Conservation (phyloP, 2,113 vertebrate genomes). For the Centropristis striata region DNA sequence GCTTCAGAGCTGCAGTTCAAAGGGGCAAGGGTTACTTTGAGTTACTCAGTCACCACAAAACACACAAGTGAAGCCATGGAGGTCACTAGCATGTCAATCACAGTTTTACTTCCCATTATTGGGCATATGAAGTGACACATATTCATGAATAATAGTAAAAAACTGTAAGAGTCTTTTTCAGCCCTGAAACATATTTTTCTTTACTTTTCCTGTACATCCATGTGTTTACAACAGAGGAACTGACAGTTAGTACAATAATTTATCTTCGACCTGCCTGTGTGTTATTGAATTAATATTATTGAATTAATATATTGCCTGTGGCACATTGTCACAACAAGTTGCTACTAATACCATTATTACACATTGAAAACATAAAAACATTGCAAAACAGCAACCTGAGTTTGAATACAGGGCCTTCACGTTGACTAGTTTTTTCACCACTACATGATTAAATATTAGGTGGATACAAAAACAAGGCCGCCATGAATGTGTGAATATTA, state of each 20-base stretch:
- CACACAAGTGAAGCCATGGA: constrained; percentile 64
- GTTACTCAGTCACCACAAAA: constrained; percentile 83
- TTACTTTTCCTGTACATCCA: background rate
- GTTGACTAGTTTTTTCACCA: too few species aligned
- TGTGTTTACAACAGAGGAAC: background rate
- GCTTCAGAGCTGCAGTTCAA: constrained; percentile 93
- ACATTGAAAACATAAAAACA: too few species aligned
- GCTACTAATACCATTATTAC: too few species aligned
- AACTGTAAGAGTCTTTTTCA: background rate
- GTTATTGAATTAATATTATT: too few species aligned
- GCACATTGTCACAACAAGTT: too few species aligned
- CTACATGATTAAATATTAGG: too few species aligned
- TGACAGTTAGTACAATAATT: background rate
- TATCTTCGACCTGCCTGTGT: too few species aligned
- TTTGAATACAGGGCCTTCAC: too few species aligned
- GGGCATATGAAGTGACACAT: background rate
- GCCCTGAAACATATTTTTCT: background rate
- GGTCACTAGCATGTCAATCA: constrained; percentile 19
- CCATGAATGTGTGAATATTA: too few species aligned
- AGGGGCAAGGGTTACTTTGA: constrained; percentile 66
- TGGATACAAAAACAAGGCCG: too few species aligned
- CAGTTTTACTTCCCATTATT: constrained; percentile 4
- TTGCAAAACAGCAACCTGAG: too few species aligned
- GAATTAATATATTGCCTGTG: too few species aligned
- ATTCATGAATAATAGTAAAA: background rate